Evolutionary conservation across 2,797 vertebrate genomes (phyloP), one percentile per base, ranked within the genome.

Genomic region (Pogonophryne albipinna): DNA sequence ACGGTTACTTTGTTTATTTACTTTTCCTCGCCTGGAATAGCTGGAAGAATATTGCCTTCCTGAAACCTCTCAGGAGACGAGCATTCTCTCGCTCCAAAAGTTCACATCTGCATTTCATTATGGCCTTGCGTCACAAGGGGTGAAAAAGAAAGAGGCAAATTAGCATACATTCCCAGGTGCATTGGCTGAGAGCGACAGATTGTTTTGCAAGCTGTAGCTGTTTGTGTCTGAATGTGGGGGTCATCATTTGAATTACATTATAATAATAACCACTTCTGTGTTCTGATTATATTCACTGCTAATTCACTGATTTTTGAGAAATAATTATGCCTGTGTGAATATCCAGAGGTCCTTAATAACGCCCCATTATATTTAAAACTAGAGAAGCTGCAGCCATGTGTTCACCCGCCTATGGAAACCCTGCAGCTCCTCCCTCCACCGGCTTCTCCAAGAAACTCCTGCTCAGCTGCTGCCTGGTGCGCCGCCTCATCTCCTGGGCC

Each of bases 391-490:
- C 89, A 94, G 68, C 88, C 88, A 94, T 95, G 88, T 93, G 95
- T 76, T 78, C 91, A 16, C 86, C 94, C 23, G 76, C 77, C 27
- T 27, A 27, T 4, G 27, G 27, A 27, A 27, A 27, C 27, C 27
- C 27, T 27, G 27, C 27, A 1, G 27, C 27, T 27, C 27, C 27
- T 27, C 27, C 27, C 27, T 27, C 27, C 27, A 27, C 27, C 50
- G 85, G 91, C 66, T 92, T 96, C 87, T 96, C 95, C 74, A 95
- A 89, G 85, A 96, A 95, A 89, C 85, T 96, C 42, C 90, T 96
- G 74, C 92, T 95, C 73, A 96, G 95, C 90, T 97, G 96, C 93
- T 96, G 95, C 84, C 88, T 96, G 89, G 90, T 96, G 85, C 95
- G 94, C n/a, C 84, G 92, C 78, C 91, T 97, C 86, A 85, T 96